Evolutionary conservation across 2,888 invertebrate species (phyloP), one percentile per base, ranked within the genome.

Genomic region (Scaptomyza reducta): DNA sequence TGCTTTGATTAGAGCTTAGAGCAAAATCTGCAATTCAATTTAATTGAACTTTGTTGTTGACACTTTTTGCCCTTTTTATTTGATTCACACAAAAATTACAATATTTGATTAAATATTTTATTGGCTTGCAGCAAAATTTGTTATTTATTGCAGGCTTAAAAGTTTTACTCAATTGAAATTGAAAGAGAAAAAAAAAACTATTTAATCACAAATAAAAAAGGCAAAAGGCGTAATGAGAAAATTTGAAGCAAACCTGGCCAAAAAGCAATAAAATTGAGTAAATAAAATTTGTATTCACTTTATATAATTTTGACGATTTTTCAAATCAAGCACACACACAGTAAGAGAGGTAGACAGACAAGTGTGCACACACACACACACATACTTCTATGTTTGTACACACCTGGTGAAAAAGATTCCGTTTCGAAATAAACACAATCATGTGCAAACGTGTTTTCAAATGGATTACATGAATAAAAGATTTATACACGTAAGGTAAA

Each of bases 401-500:
- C n/a, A 16, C 11, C 59, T 64, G 67, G 16, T 45, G 58, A 55
- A 55, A 72, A 68, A 77, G 81, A 77, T 83, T 80, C 68, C 64
- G 72, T 84, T 77, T 73, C 79, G 83, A 84, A 80, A 82, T 87
- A 79, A 77, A 84, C 84, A 85, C 80, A 84, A 85, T 88, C 84
- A 88, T 88, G 88, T 85, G 84, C 87, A 86, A 85, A 88, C 84
- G 88, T 85, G 84, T 85, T 86, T 83, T 74, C 88, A 85, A 85
- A 85, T 85, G 84, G 84, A 85, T 85, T 85, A 85, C 88, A 85
- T 85, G 88, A 85, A 85, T 85, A 85, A 85, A 85, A 85, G 88
- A 85, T 85, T 85, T 85, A 86, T 86, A 74, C 88, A 85, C 80
- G 87, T 88, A 71, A 79, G 87, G 77, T 87, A 83, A 85, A 85